phyloP scores from a whole-genome alignment of 1,140 invertebrate species.

The Drosophila lowei region DNA sequence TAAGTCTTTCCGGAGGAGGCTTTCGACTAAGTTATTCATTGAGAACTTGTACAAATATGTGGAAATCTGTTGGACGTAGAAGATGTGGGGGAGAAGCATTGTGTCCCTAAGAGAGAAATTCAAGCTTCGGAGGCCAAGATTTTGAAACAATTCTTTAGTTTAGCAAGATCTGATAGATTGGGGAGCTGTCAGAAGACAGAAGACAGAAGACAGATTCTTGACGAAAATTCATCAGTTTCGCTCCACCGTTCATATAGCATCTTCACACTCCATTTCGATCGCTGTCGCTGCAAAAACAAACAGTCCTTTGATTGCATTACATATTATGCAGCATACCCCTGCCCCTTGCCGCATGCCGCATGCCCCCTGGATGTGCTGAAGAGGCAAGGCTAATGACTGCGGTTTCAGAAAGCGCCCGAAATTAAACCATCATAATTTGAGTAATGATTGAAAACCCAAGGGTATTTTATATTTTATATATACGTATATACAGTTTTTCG shows the following conservation, averaged over 20 bases:
- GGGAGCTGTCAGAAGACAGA: too few species aligned
- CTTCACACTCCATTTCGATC: constrained; percentile 1
- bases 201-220: too few species aligned
- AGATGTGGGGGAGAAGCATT: too few species aligned
- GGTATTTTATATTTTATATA: constrained; percentile 56
- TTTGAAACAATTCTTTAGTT: too few species aligned
- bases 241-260: neutral
- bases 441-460: constrained; percentile 80
- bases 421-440: constrained; percentile 79
- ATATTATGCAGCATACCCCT: constrained; percentile 53
- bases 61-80: too few species aligned
- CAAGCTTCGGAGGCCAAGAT: too few species aligned
- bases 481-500: constrained; percentile 15
- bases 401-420: constrained; percentile 59
- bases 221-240: too few species aligned
- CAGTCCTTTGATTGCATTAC: constrained; percentile 65
- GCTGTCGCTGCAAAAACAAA: constrained; percentile 54
- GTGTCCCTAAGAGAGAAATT: too few species aligned
- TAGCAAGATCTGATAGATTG: too few species aligned
- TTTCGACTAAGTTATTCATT: too few species aligned
- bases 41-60: too few species aligned
- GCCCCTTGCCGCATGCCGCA: constrained; percentile 9
- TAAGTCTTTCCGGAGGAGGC: too few species aligned
- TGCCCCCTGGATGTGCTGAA: constrained; percentile 8
- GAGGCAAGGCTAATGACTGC: constrained; percentile 63